Base-by-base conservation (phyloP, 2,888 invertebrate species). In the Cheilosia soror region DNA sequence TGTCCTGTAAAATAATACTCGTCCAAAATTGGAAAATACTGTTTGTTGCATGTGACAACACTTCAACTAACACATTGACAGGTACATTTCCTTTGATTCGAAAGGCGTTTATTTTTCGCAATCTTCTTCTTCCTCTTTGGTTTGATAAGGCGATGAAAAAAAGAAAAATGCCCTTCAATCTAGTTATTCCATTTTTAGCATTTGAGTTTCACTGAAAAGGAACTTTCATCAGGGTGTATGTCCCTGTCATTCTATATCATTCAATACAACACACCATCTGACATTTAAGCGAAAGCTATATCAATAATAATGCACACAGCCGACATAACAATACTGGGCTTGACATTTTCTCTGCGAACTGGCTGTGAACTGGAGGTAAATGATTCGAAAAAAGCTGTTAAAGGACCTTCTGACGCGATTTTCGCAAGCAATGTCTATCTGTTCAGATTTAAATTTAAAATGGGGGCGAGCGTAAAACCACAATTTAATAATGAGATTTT, bases 161-260 rank as follows among this genome's bases (percentile, higher is more conserved):
- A 40, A 37, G 11, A 27, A 31, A 37, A 25, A 40, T 9, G 27
- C 51, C 40, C 60, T 20, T 29, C 40, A 62, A 49, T 51, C 40
- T 51, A 29, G 37, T 55, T 44, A 57, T 47, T 55, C 6, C 42
- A 49, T 49, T 20, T 20, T 2, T 2, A 20, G 20, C 20, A 20
- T 20, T 51, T 75, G 37, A 29, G 37, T 31, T 44, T 49, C 20
- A 25, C 20, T 11, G 42, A 20, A 62, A 62, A 42, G 20, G 20
- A 37, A n/a, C 42, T 20, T 71, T 11, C 37, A n/a, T 44, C 57
- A 33, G 49, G 37, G 49, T 31, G 37, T n/a, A 11, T 4, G 37
- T 49, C 49, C 33, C 49, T 66, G 66, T 68, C 76, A 63, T 5
- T 68, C 25, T 44, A 44, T 25, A 51, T 66, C 76, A 68, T 68